phyloP scores from a whole-genome alignment of 2,888 invertebrate species.

The Phragmatobia fuliginosa region DNA sequence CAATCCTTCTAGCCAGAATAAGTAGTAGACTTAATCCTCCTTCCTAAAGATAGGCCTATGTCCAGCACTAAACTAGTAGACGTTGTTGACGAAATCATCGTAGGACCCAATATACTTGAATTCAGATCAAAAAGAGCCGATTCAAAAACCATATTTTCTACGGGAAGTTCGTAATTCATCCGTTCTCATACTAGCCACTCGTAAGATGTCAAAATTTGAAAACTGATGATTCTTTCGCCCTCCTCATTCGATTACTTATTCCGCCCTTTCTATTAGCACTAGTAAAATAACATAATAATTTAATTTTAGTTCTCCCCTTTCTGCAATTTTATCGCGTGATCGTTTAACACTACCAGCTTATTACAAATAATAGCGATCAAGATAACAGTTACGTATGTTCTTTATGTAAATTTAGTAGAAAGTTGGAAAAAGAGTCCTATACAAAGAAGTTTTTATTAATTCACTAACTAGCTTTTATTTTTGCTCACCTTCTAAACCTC shows the following conservation, averaged over 20 bases:
- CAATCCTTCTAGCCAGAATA: too few species aligned
- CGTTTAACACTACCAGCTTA: conserved; percentile 13
- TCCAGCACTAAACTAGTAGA: too few species aligned
- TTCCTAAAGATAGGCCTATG: too few species aligned
- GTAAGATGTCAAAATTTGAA: background rate
- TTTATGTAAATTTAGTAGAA: background rate
- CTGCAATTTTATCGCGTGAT: conserved; percentile 24
- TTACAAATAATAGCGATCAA: conserved; percentile 14
- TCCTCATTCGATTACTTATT: conserved; percentile 8
- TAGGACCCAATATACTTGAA: background rate
- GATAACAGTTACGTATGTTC: conserved; percentile 29
- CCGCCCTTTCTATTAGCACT: conserved; percentile 61
- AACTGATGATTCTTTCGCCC: background rate
- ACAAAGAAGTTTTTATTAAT: conserved; percentile 33
- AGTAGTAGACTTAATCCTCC: too few species aligned
- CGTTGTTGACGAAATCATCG: background rate
- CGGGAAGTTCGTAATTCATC: background rate
- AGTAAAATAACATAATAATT: conserved; percentile 66
- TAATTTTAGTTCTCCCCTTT: conserved; percentile 68
- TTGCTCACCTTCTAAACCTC: too few species aligned
- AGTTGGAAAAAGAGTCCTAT: background rate
- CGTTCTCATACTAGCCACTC: background rate
- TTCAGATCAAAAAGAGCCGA: background rate
- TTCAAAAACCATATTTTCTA: background rate
- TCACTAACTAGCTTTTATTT: too few species aligned